Conservation (phyloP, 2,797 vertebrate genomes). For the Xiphorhynchus erythropygius region DNA sequence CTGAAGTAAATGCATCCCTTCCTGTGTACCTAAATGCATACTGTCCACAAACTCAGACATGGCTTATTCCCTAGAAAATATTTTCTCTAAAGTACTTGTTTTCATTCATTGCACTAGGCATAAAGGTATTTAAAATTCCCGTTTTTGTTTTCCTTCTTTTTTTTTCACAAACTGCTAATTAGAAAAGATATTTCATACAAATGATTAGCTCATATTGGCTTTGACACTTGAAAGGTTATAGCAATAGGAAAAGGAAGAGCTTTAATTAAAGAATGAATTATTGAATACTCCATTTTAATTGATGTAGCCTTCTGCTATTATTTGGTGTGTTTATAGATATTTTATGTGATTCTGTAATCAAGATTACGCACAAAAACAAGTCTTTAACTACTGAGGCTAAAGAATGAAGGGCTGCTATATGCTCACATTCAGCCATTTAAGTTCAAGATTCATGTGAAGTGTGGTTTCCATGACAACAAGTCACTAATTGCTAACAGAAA, state of each 20-base stretch:
- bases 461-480: slow-evolving; percentile 80
- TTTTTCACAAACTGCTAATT: slow-evolving; percentile 71
- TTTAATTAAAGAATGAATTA: slow-evolving; percentile 82
- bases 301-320: slow-evolving; percentile 66
- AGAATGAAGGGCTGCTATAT: slow-evolving; percentile 45
- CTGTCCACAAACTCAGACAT: background rate
- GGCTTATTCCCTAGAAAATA: slow-evolving; percentile 6
- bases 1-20: background rate
- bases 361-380: slow-evolving; percentile 53
- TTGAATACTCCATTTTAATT: slow-evolving; percentile 77
- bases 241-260: slow-evolving; percentile 60
- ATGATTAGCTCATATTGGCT: slow-evolving; percentile 71
- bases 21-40: background rate
- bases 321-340: slow-evolving; percentile 76
- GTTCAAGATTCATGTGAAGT: slow-evolving; percentile 78
- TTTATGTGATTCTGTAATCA: slow-evolving; percentile 74
- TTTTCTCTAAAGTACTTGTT: slow-evolving; percentile 4
- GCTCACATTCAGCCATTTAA: slow-evolving; percentile 76
- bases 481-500: slow-evolving; percentile 78
- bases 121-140: slow-evolving; percentile 28
- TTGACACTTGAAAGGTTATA: slow-evolving; percentile 79
- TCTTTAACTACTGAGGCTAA: slow-evolving; percentile 42
- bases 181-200: slow-evolving; percentile 71
- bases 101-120: slow-evolving; percentile 4
- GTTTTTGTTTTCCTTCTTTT: slow-evolving; percentile 59